Conservation (phyloP, 2,797 vertebrate genomes). For the Harpagifer antarcticus region DNA sequence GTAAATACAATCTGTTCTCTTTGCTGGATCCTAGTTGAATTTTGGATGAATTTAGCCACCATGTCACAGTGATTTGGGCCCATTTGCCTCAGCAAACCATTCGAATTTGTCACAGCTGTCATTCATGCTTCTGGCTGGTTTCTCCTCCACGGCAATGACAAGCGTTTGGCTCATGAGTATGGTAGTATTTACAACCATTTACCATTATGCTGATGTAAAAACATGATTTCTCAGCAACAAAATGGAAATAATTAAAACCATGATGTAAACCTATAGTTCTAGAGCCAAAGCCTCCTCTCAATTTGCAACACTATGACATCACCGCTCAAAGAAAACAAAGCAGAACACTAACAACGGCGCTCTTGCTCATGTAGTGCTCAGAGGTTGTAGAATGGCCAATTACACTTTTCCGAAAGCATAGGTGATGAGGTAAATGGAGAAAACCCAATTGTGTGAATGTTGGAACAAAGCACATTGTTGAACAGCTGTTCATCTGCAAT, state of each 20-base stretch:
- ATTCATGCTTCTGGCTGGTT: not conserved
- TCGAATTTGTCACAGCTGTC: not conserved
- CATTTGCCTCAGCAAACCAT: not conserved
- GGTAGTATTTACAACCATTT: not conserved
- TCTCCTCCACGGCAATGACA: not conserved
- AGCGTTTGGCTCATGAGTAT: not conserved
- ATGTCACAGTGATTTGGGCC: not conserved
- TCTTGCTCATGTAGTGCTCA: not conserved
- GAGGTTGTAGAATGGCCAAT: slow-evolving; percentile 4
- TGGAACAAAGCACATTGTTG: not conserved
- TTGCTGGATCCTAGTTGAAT: not conserved
- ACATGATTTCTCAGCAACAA: slow-evolving; percentile 20
- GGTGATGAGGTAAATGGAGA: not conserved
- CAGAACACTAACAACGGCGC: not conserved
- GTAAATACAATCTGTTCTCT: not conserved
- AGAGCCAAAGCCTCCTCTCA: not conserved
- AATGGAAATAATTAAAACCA: slow-evolving; percentile 5
- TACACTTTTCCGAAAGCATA: not conserved
- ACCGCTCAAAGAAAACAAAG: slow-evolving; percentile 2
- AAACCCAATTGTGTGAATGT: not conserved
- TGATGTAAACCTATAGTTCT: not conserved
- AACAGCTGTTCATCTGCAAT: slow-evolving; percentile 19
- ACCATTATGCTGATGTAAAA: not conserved
- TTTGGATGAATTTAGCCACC: not conserved
- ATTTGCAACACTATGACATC: slow-evolving; percentile 6